phyloP scores from a whole-genome alignment of 2,113 vertebrate genomes.

The Myocastor coypus region DNA sequence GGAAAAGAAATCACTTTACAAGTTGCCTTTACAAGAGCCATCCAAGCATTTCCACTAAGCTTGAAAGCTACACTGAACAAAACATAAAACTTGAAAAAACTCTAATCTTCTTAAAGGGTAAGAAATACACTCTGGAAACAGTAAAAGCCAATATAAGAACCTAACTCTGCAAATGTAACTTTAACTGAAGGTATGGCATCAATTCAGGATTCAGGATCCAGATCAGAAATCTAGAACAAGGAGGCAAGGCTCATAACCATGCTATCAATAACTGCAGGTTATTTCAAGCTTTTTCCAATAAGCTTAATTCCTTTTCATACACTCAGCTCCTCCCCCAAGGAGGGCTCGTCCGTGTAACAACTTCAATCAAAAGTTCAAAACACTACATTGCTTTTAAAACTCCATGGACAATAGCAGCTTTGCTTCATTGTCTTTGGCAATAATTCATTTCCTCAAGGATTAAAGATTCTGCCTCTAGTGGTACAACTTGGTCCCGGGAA shows the following conservation, averaged over 20 bases:
- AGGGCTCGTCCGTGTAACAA: not conserved
- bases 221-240: not conserved
- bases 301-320: not conserved
- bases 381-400: slow-evolving; percentile 34
- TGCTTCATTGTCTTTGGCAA: slow-evolving; percentile 69
- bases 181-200: not conserved
- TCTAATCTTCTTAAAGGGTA: not conserved
- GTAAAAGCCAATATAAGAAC: not conserved
- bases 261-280: not conserved
- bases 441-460: slow-evolving; percentile 75
- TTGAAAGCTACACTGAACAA: not conserved
- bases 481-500: slow-evolving; percentile 58
- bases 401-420: slow-evolving; percentile 66
- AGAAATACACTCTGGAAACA: slow-evolving; percentile 14
- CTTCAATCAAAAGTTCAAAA: slow-evolving; percentile 51
- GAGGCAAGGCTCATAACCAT: not conserved
- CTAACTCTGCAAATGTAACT: not conserved
- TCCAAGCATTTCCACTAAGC: not conserved
- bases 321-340: not conserved
- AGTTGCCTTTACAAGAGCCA: not conserved
- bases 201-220: not conserved
- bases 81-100: slow-evolving; percentile 17
- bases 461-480: slow-evolving; percentile 68
- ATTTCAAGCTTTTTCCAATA: slow-evolving; percentile 17
- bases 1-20: slow-evolving; percentile 42